These are phyloP conservation scores for Paramuricea clavata DNA, from an alignment of 92 coral and sea anemone genomes.

Conservation along the genomic window DNA sequence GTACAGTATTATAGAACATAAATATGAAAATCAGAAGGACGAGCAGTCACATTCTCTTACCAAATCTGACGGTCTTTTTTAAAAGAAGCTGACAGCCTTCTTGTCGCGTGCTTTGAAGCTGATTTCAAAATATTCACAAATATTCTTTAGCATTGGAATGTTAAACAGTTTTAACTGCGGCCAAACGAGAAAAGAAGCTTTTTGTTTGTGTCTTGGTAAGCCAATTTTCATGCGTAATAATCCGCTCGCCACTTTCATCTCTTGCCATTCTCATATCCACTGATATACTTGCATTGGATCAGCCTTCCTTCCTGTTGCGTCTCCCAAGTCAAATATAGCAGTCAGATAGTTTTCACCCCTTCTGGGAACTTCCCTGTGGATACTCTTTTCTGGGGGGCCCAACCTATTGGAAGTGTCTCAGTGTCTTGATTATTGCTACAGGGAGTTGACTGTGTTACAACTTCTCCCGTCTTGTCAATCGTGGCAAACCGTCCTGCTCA, in stretches of 20 bases:
- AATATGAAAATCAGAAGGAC: too few relatives aligned
- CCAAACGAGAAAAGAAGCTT: slow-evolving; percentile 61
- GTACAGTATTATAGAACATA: too few relatives aligned
- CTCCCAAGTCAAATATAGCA: slow-evolving; percentile 38
- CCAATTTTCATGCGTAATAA: slow-evolving; percentile 57
- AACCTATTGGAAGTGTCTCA: slow-evolving; percentile 27
- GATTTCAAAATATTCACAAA: background rate
- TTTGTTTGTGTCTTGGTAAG: slow-evolving; percentile 52
- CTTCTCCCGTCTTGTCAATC: slow-evolving; percentile 44
- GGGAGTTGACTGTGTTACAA: background rate
- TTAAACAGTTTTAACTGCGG: background rate
- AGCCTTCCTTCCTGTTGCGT: slow-evolving; percentile 45
- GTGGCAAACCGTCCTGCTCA: slow-evolving; percentile 54
- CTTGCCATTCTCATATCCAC: slow-evolving; percentile 55
- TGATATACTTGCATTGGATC: slow-evolving; percentile 62
- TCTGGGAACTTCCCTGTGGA: slow-evolving; percentile 37
- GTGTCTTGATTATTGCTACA: background rate
- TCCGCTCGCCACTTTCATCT: slow-evolving; percentile 24
- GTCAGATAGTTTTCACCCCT: slow-evolving; percentile 40
- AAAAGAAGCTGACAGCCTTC: background rate
- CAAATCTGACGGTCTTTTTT: background rate
- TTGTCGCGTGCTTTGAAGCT: background rate
- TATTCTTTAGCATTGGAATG: background rate
- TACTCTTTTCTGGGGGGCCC: slow-evolving; percentile 57
- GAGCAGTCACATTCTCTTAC: background rate